A percentile compares a stretch with the other conserved stretches of the same genome.
Evolutionary conservation across 1,140 invertebrate species (phyloP).

Genomic region (Drosophila dunni): DNA sequence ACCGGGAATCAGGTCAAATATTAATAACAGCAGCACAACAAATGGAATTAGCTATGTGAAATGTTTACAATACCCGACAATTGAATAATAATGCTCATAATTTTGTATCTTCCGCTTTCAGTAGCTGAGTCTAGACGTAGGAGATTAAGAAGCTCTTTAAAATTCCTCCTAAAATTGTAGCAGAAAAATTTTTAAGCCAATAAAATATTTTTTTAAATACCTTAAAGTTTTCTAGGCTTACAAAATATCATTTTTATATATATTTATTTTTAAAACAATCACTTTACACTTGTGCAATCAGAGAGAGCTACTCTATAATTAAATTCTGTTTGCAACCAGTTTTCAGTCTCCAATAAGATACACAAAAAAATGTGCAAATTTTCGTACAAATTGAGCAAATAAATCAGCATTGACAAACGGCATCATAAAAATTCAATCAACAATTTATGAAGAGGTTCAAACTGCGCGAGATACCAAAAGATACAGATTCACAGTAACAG

Average conservation of each 20-base stretch:
- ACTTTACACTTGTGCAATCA: constrained; percentile 19
- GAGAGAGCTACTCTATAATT: neutral
- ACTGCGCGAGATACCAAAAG: neutral
- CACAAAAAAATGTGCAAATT: constrained; percentile 29
- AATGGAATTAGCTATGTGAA: constrained; percentile 17
- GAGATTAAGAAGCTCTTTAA: no score
- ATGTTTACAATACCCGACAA: constrained; percentile 34
- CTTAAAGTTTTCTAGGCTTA: no score
- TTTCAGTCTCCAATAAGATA: constrained; percentile 25
- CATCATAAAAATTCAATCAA: constrained; percentile 57
- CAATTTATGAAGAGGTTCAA: constrained; percentile 22
- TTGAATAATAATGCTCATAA: constrained; percentile 19
- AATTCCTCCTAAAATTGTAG: no score
- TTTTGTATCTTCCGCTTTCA: no score
- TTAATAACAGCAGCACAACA: constrained; percentile 7
- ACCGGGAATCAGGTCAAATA: constrained; percentile 37
- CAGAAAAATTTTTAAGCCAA: no score
- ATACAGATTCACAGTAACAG: constrained; percentile 3
- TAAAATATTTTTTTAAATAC: no score
- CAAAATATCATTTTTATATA: no score
- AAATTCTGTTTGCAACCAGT: constrained; percentile 43
- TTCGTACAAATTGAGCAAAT: constrained; percentile 40
- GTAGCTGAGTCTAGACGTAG: no score
- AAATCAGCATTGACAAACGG: constrained; percentile 67
- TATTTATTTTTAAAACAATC: no score